These are phyloP conservation scores for Leucopternis melanops DNA, from an alignment of 2,113 vertebrate genomes.

Conservation along the genomic window DNA sequence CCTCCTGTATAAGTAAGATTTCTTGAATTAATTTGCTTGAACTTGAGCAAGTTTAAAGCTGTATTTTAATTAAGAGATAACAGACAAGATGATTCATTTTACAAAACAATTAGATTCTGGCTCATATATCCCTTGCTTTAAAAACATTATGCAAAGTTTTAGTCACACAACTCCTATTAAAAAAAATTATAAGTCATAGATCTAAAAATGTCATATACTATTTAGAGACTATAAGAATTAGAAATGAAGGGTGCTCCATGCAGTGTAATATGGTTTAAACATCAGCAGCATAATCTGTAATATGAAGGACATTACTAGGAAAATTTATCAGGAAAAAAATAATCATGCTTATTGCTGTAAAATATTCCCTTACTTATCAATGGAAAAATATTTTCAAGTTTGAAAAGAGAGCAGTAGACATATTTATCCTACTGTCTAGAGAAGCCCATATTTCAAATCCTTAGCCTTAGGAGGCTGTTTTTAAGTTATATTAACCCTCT, in stretches of 20 bases:
- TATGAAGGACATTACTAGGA: neutral
- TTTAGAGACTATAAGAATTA: neutral
- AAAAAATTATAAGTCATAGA: neutral
- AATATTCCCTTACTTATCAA: neutral
- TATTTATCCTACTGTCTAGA: neutral
- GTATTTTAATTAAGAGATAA: constrained; percentile 11
- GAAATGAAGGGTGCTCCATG: neutral
- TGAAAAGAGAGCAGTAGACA: neutral
- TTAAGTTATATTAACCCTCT: neutral
- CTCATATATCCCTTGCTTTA: neutral
- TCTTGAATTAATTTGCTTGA: neutral
- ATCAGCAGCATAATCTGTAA: neutral
- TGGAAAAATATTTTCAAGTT: neutral
- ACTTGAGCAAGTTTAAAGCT: neutral
- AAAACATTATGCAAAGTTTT: neutral
- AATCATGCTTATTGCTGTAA: neutral
- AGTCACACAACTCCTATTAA: neutral
- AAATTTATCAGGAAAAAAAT: neutral
- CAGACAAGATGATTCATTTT: neutral
- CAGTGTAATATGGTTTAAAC: neutral
- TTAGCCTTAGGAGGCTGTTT: neutral
- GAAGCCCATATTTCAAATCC: neutral
- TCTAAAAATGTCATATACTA: neutral
- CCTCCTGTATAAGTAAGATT: neutral
- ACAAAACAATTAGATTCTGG: neutral